phyloP scores from a whole-genome alignment of 2,888 invertebrate genomes.

The Petrophora chlorosata region DNA sequence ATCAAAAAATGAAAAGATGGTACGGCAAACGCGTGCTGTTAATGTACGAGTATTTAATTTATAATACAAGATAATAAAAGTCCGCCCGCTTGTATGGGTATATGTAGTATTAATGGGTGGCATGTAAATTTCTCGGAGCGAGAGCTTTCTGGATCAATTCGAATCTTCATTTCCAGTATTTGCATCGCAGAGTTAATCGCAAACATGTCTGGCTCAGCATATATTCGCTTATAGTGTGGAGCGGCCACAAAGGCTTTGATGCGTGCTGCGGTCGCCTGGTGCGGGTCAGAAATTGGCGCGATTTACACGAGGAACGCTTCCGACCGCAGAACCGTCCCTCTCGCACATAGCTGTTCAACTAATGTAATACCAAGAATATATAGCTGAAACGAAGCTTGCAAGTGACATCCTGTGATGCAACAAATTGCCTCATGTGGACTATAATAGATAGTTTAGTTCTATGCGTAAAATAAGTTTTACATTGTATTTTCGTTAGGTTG shows the following conservation, averaged over 20 bases:
- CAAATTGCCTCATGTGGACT: neutral
- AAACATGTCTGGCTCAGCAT: slow-evolving; percentile 43
- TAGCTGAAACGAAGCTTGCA: slow-evolving; percentile 8
- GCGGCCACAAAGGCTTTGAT: slow-evolving; percentile 75
- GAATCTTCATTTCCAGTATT: slow-evolving; percentile 44
- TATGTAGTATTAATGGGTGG: too few relatives aligned
- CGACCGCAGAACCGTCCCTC: slow-evolving; percentile 46
- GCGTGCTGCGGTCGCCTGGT: slow-evolving; percentile 73
- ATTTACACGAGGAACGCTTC: slow-evolving; percentile 64
- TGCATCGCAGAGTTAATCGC: slow-evolving; percentile 44
- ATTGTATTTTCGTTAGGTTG: too few relatives aligned
- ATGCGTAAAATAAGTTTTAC: too few relatives aligned
- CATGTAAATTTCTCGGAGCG: slow-evolving; percentile 25
- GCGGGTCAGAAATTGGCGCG: slow-evolving; percentile 76
- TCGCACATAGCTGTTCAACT: slow-evolving; percentile 20
- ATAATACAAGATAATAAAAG: slow-evolving; percentile 6
- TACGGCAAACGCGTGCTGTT: too few relatives aligned
- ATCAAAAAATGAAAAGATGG: too few relatives aligned
- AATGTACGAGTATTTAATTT: too few relatives aligned
- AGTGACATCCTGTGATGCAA: slow-evolving; percentile 3
- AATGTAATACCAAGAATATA: slow-evolving; percentile 6
- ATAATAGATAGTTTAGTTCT: too few relatives aligned
- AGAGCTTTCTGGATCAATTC: slow-evolving; percentile 24
- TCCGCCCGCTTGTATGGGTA: neutral
- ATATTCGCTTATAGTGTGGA: slow-evolving; percentile 52